Evolutionary conservation across 2,888 invertebrate genomes (phyloP), one percentile per base, ranked within the genome.

Genomic region (Andrena praecox): DNA sequence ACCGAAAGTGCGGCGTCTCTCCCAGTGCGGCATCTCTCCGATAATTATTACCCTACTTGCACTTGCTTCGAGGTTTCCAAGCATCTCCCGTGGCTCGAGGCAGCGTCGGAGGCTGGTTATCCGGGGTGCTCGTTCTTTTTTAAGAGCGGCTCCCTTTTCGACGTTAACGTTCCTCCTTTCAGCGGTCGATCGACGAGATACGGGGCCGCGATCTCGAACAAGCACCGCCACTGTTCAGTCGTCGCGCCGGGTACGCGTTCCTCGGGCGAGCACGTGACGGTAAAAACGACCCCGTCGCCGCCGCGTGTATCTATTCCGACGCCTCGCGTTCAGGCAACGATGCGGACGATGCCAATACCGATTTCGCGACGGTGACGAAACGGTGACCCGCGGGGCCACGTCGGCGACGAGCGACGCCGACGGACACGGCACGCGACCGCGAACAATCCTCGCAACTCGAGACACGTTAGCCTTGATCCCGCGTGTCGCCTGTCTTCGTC

Each of bases 381-480:
- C 31, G n/a, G 8, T 3, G 31, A 63, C 29, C 59, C 20, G 8
- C n/a, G 31, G 60, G 8, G 42, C 27, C 10, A 50, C 72, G 60
- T n/a, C 16, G 62, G 29, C 66, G 42, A 12, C 42, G 72, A 63
- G 24, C 42, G 74, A 75, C 64, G 60, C 56, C 72, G 69, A 72
- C 84, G 90, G 90, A 88, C 85, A 88, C 85, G 91, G 85, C 85
- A 72, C 85, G 77, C 88, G 90, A 86, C 80, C 84, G 80, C 78
- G 88, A 85, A 91, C 90, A 91, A 91, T 91, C 77, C 87, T 78
- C 68, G 89, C 68, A 89, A 89, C 86, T 83, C 77, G 88, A 90
- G 85, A 90, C 89, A 68, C 85, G 81, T 82, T 85, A 88, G 88
- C 90, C 89, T 90, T 88, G 90, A 86, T 84, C 84, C 64, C 64